Evolutionary conservation across 2,797 vertebrate genomes (phyloP).

Genomic region (Urosaurus nigricauda): DNA sequence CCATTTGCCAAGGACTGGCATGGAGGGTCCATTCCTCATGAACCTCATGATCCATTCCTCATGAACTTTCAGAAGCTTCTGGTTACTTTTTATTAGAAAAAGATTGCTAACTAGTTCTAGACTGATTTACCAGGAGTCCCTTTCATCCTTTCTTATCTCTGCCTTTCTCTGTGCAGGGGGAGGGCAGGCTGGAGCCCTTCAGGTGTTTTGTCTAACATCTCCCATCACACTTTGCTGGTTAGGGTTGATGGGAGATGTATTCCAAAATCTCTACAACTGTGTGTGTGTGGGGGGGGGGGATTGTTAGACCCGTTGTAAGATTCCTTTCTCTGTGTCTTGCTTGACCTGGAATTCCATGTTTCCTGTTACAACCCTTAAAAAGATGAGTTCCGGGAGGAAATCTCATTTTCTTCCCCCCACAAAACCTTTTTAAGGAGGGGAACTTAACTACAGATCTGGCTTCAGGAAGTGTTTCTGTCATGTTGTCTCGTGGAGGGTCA

Average conservation of each 20-base stretch:
- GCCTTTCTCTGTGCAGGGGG: background rate
- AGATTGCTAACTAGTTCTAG: background rate
- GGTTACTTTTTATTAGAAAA: background rate
- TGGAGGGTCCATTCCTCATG: too few relatives aligned
- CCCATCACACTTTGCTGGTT: background rate
- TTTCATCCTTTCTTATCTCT: background rate
- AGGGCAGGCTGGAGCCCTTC: background rate
- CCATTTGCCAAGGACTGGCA: too few relatives aligned
- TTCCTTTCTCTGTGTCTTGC: background rate
- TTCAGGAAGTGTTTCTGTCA: background rate
- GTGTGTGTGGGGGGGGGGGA: background rate
- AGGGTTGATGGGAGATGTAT: background rate
- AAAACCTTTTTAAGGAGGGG: background rate
- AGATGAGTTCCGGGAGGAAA: constrained; percentile 6
- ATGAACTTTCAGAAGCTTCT: background rate
- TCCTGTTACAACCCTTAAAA: background rate
- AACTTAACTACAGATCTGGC: background rate
- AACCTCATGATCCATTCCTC: too few relatives aligned
- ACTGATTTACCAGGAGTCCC: background rate
- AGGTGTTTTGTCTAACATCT: background rate
- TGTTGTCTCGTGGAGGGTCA: background rate
- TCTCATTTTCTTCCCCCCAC: background rate
- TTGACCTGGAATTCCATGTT: background rate
- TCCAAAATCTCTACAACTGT: background rate
- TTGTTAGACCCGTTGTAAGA: background rate